Percentiles rank a stretch among this genome's conserved stretches.
Conservation (phyloP, 30 jellyfish, hydroid and myxozoan genomes). For the Rhopilema esculentum region DNA sequence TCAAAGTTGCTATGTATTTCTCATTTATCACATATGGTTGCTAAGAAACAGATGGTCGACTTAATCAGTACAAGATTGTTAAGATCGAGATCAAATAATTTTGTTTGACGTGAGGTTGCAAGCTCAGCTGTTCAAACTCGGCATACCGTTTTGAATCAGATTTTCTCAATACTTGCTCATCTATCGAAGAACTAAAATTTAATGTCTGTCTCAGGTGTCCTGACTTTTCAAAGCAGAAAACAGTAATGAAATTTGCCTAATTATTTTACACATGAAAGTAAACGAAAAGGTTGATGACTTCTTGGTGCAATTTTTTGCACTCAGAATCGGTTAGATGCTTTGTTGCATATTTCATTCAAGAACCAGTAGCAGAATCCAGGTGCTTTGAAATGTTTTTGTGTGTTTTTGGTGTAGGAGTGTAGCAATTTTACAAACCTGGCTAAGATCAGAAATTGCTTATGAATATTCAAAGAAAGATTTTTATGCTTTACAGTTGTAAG, state of each 20-base stretch:
- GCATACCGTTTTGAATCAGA: constrained; percentile 44
- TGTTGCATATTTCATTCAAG: too few relatives aligned
- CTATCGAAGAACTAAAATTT: neutral
- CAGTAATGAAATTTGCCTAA: neutral
- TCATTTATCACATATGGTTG: constrained; percentile 22
- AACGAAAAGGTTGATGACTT: too few relatives aligned
- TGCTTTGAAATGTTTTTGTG: too few relatives aligned
- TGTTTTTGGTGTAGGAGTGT: too few relatives aligned
- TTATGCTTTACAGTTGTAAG: too few relatives aligned
- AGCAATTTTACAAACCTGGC: too few relatives aligned
- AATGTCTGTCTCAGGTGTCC: neutral
- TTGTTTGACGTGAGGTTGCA: constrained; percentile 36
- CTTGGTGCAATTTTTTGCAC: too few relatives aligned
- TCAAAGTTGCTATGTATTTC: too few relatives aligned
- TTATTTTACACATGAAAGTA: neutral
- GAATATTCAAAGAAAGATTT: too few relatives aligned
- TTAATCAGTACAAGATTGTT: constrained; percentile 30
- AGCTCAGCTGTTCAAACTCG: constrained; percentile 61
- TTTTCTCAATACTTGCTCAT: neutral
- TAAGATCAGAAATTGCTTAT: too few relatives aligned
- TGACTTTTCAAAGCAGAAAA: neutral
- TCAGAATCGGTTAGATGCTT: too few relatives aligned
- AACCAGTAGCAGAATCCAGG: too few relatives aligned
- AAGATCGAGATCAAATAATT: constrained; percentile 41
- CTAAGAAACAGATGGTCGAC: constrained; percentile 32